phyloP scores from a whole-genome alignment of 1,140 invertebrate genomes.

The Melanaphis sacchari region DNA sequence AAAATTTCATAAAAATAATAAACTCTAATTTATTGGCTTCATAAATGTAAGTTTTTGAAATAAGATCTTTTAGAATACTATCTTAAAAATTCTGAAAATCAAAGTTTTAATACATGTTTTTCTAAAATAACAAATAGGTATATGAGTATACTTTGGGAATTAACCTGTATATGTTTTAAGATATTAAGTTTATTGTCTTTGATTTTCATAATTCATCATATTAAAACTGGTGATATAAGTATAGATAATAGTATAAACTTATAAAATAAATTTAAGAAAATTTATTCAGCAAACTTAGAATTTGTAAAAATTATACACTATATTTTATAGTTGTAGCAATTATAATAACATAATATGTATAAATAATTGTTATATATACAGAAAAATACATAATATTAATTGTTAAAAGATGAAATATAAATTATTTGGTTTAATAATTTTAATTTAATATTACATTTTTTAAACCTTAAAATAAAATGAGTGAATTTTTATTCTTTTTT shows the following conservation, averaged over 20 bases:
- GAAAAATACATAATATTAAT: too few relatives aligned
- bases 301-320: not conserved
- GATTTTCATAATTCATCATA: not conserved
- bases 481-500: too few relatives aligned
- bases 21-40: not conserved
- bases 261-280: not conserved
- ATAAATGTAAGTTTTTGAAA: not conserved
- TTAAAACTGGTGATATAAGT: not conserved
- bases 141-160: too few relatives aligned
- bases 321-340: not conserved
- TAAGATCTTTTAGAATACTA: not conserved
- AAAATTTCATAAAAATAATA: not conserved
- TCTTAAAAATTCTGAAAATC: too few relatives aligned
- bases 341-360: not conserved
- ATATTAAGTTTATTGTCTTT: not conserved
- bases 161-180: too few relatives aligned
- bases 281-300: not conserved
- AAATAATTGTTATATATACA: too few relatives aligned
- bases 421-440: too few relatives aligned
- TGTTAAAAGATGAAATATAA: too few relatives aligned
- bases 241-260: not conserved
- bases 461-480: too few relatives aligned
- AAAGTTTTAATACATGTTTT: too few relatives aligned
- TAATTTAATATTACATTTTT: too few relatives aligned
- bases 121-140: too few relatives aligned